These are phyloP conservation scores for Phainopepla nitens DNA, from an alignment of 2,113 vertebrate species.

Conservation along the genomic window DNA sequence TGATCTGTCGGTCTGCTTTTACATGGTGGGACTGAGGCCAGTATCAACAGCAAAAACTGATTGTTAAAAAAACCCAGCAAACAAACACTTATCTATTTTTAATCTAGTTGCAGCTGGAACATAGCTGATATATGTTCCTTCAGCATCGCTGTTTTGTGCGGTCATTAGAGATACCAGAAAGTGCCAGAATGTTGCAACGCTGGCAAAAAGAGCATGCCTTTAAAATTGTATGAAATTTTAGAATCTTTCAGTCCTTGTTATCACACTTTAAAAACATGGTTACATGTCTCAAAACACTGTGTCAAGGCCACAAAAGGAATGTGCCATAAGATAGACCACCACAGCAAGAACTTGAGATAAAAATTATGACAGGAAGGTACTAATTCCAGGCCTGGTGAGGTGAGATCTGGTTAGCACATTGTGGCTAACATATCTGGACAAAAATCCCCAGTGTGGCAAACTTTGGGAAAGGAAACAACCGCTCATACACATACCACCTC, in stretches of 20 bases:
- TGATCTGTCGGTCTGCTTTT: neutral
- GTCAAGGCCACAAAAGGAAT: neutral
- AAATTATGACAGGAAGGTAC: neutral
- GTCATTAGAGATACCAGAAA: neutral
- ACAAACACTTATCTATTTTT: neutral
- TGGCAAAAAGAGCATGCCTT: neutral
- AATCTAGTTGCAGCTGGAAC: neutral
- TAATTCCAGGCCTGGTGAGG: neutral
- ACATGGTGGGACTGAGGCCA: fast-evolving
- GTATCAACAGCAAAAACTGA: neutral
- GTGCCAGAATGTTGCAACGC: neutral
- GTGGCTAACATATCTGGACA: neutral
- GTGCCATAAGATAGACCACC: neutral
- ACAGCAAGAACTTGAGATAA: neutral
- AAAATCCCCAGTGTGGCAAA: neutral
- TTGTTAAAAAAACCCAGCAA: neutral
- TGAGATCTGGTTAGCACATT: neutral
- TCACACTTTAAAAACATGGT: fast-evolving
- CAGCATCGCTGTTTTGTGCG: neutral
- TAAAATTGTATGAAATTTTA: neutral
- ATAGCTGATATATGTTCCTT: neutral
- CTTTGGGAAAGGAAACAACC: neutral
- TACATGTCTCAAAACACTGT: neutral
- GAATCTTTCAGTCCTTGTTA: neutral
- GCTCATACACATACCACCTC: neutral